Evolutionary conservation across 2,888 invertebrate species (phyloP).

Genomic region (Osedax fenrisi): DNA sequence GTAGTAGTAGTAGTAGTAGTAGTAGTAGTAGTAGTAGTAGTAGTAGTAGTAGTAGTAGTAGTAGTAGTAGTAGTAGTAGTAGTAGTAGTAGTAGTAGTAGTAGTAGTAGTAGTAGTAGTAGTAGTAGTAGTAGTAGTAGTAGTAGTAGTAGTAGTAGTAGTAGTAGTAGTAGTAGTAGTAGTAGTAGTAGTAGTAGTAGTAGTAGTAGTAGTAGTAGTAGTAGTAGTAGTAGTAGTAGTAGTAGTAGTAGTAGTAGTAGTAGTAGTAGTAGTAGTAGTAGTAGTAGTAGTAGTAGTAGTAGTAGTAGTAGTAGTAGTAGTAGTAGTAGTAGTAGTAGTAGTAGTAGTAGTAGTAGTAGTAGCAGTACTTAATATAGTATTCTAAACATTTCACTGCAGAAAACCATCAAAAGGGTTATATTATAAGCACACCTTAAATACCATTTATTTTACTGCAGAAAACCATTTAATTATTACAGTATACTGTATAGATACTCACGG

Average conservation of each 20-base stretch:
- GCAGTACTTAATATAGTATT: no score
- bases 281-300: conserved; percentile 20
- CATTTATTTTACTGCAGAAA: no score
- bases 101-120: neutral
- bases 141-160: conserved; percentile 24
- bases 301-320: conserved; percentile 19
- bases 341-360: conserved; percentile 22
- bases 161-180: conserved; percentile 11
- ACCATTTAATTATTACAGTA: no score
- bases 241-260: conserved; percentile 24
- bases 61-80: neutral
- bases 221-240: conserved; percentile 15
- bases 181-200: conserved; percentile 19
- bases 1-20: neutral
- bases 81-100: conserved; percentile 2
- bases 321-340: conserved; percentile 25
- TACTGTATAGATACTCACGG: no score
- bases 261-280: conserved; percentile 24
- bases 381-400: no score
- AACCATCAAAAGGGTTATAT: no score
- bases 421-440: no score
- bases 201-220: conserved; percentile 15
- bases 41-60: neutral
- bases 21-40: neutral
- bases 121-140: neutral